Evolutionary conservation across 1,140 invertebrate genomes (phyloP).

Genomic region (Achroia grisella): DNA sequence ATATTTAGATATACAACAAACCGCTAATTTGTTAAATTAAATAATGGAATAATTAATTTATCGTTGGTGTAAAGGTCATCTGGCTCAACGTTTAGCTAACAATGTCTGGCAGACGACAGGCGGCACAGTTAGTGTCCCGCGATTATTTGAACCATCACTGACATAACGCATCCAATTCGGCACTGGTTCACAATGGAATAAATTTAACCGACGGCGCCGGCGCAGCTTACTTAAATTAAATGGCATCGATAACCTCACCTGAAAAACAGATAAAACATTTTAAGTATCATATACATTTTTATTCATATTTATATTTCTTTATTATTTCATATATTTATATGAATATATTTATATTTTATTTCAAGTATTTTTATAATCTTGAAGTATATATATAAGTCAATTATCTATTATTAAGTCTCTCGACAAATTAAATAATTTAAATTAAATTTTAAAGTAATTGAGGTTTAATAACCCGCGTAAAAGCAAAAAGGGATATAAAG

Average conservation of each 20-base stretch:
- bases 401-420: no score
- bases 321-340: no score
- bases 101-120: constrained; percentile 11
- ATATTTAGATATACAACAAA: constrained; percentile 65
- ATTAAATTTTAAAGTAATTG: no score
- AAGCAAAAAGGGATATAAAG: no score
- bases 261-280: constrained; percentile 23
- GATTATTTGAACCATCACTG: constrained; percentile 16
- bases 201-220: constrained; percentile 43
- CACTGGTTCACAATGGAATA: constrained; percentile 38
- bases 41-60: constrained; percentile 68
- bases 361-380: no score
- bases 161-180: constrained; percentile 16
- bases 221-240: constrained; percentile 63
- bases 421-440: no score
- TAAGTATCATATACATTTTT: neutral
- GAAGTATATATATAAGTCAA: no score
- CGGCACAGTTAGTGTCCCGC: constrained; percentile 1
- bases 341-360: no score
- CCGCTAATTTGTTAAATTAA: constrained; percentile 47
- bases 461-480: no score
- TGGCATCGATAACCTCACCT: constrained; percentile 66
- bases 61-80: constrained; percentile 46
- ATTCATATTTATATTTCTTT: no score
- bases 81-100: constrained; percentile 38